These are phyloP conservation scores for Gandaritis pyraliata DNA, from an alignment of 2,888 invertebrate species.

Conservation along the genomic window DNA sequence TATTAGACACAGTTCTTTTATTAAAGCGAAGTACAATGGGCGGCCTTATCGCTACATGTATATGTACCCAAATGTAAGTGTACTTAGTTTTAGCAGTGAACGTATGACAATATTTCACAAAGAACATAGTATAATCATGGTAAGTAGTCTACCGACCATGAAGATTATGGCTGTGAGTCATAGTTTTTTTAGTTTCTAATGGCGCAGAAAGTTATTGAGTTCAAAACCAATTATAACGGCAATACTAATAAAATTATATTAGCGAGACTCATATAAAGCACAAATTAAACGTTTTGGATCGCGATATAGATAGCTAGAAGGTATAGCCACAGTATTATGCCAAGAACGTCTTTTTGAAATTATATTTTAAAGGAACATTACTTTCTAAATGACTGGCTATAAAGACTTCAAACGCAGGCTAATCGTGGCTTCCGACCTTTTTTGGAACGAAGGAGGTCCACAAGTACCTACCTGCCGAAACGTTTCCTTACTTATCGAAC, in stretches of 20 bases:
- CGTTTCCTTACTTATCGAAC: conserved; percentile 68
- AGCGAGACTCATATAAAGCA: neutral
- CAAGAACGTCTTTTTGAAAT: conserved; percentile 72
- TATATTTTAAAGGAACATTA: conserved; percentile 78
- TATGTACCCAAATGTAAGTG: too few relatives aligned
- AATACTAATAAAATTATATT: neutral
- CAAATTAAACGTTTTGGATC: neutral
- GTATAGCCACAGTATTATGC: conserved; percentile 49
- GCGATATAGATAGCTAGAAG: neutral
- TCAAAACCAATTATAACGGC: neutral
- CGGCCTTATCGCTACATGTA: too few relatives aligned
- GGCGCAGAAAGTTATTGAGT: neutral
- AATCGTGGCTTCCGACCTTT: conserved; percentile 82
- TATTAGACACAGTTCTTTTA: too few relatives aligned
- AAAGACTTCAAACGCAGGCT: conserved; percentile 82
- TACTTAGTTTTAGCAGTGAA: too few relatives aligned
- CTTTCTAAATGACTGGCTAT: conserved; percentile 76
- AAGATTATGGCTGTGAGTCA: too few relatives aligned
- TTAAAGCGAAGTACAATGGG: too few relatives aligned
- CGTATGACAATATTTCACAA: too few relatives aligned
- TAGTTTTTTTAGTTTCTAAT: too few relatives aligned
- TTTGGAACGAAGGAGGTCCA: conserved; percentile 66
- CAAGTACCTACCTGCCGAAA: conserved; percentile 65
- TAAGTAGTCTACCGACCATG: too few relatives aligned
- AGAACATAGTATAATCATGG: too few relatives aligned